Percentiles rank a stretch among this genome's conserved stretches.
Evolutionary conservation across 2,888 invertebrate genomes (phyloP).

Genomic region (Caprella mutica): DNA sequence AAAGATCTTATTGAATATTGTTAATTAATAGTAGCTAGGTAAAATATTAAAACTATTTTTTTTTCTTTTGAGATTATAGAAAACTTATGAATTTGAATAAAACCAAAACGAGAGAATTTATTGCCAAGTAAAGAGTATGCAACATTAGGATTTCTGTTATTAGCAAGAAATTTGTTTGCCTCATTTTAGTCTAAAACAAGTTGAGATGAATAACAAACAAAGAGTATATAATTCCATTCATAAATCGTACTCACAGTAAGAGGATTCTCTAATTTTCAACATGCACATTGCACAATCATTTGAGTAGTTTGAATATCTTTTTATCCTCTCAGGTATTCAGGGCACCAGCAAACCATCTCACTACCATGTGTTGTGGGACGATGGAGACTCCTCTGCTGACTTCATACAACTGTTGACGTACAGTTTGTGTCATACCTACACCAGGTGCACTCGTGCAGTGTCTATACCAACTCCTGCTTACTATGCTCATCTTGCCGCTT

Average conservation of each 20-base stretch:
- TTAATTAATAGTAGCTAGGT: too few relatives aligned
- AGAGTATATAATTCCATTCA: neutral
- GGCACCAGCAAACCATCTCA: constrained; percentile 62
- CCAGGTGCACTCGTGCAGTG: constrained; percentile 58
- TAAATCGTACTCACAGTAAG: neutral
- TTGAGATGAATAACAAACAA: too few relatives aligned
- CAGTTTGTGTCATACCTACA: constrained; percentile 72
- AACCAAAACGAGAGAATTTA: too few relatives aligned
- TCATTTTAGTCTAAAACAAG: too few relatives aligned
- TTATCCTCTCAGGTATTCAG: constrained; percentile 43
- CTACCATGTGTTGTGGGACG: constrained; percentile 54
- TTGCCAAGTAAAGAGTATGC: too few relatives aligned
- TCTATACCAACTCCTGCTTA: constrained; percentile 43
- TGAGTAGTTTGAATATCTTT: neutral
- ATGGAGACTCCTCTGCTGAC: constrained; percentile 56
- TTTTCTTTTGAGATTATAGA: too few relatives aligned
- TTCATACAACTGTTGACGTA: constrained; percentile 67
- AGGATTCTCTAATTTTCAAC: neutral
- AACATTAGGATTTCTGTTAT: too few relatives aligned
- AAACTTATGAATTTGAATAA: too few relatives aligned
- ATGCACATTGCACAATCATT: neutral
- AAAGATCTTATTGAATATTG: too few relatives aligned
- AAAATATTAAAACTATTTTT: too few relatives aligned
- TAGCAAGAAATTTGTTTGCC: too few relatives aligned
- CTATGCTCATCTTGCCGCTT: constrained; percentile 38